Conservation (phyloP, 2,113 vertebrate species). For the Pelusios castaneus region DNA sequence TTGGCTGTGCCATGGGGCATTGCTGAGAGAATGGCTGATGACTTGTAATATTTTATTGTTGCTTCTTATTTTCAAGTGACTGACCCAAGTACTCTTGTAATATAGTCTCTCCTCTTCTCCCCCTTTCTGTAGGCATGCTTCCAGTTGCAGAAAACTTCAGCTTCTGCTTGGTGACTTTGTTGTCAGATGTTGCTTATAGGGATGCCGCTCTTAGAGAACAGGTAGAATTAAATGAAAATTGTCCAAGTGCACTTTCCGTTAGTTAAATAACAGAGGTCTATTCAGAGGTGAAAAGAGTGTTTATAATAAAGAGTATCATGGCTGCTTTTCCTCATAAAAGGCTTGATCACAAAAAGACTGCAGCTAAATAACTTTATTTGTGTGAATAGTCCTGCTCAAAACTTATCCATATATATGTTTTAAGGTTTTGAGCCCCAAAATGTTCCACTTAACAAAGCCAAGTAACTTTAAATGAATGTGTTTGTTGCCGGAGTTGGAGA, state of each 20-base stretch:
- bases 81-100: not conserved
- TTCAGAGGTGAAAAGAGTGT: not conserved
- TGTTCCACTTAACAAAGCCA: not conserved
- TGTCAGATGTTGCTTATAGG: conserved; percentile 91
- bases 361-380: not conserved
- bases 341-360: not conserved
- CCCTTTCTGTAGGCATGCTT: conserved; percentile 82
- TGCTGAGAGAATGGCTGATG: not conserved
- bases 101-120: not conserved
- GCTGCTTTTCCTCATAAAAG: not conserved
- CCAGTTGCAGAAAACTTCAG: conserved; percentile 96
- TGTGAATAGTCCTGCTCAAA: not conserved
- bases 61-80: not conserved
- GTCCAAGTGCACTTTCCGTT: not conserved
- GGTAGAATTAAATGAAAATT: conserved; percentile 72
- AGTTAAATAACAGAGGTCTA: not conserved
- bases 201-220: conserved; percentile 86
- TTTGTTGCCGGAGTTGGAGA: not conserved
- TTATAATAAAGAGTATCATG: not conserved
- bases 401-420: not conserved
- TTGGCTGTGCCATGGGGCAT: not conserved
- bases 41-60: not conserved
- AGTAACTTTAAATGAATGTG: not conserved
- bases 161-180: conserved; percentile 91
- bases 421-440: not conserved